Evolutionary conservation across 1,140 invertebrate genomes (phyloP), one percentile per base, ranked within the genome.

Genomic region (Belonocnema kinseyi): DNA sequence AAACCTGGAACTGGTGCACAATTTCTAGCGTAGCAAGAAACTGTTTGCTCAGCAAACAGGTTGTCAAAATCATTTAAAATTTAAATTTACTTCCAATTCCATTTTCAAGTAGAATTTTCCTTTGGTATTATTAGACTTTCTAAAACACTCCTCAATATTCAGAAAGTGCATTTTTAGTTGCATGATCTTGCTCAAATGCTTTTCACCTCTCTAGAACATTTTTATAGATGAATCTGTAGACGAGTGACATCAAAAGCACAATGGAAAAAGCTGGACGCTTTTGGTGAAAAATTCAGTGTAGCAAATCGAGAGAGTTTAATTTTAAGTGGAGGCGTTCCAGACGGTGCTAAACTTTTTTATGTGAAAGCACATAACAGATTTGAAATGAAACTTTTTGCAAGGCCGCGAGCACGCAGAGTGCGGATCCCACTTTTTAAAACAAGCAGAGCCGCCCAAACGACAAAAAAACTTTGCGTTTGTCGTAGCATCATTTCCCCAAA

Each of bases 361-460:
- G 40, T n/a, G 14, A 66, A 66, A 66, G 61, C 26, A 16, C 61
- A 66, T 66, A 66, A 66, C 61, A 66, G 61, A 66, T 66, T 66
- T 66, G 61, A 66, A 66, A 66, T 66, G 61, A 66, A 66, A 66
- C 61, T 66, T 66, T 61, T 66, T 66, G 14, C 61, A 66, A 40
- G 6, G 61, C 61, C 61, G 61, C 33, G 61, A 66, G 61, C 58
- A 66, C 19, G 56, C 26, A 13, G 21, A 61, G 21, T 61, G 61
- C 21, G 16, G 61, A 66, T 66, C 40, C n/a, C 16, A 66, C 61
- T 40, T 66, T 66, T 66, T 66, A n/a, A 66, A 66, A 66, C 61
- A 56, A 56, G 54, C 17, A 56, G 54, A 56, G 21, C 21, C 40
- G 61, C 33, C 1, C 13, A 6, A 66, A 66, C 14, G 61, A 66